Conservation (phyloP, 2,797 vertebrate genomes). For the Scolopax bukidnonensis region DNA sequence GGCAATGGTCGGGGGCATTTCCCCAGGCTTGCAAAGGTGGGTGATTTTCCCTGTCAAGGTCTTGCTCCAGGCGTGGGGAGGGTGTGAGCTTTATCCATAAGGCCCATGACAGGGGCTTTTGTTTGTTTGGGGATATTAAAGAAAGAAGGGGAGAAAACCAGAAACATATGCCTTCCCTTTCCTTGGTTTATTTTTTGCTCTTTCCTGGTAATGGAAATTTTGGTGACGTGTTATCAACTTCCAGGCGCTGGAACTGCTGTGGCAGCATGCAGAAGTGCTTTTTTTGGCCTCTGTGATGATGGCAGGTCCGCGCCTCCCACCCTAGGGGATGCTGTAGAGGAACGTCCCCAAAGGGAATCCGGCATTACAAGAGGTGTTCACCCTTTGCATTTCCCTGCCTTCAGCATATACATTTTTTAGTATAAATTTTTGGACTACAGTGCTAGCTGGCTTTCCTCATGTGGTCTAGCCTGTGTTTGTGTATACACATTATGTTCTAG, state of each 20-base stretch:
- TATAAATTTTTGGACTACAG: neutral
- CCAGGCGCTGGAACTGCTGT: neutral
- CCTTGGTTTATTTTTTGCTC: neutral
- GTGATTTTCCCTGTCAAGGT: neutral
- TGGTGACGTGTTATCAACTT: neutral
- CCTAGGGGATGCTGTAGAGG: neutral
- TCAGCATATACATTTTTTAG: neutral
- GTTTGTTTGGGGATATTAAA: neutral
- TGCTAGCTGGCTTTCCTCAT: neutral
- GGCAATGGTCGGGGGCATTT: neutral
- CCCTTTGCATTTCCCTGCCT: constrained; percentile 31
- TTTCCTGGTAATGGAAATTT: neutral
- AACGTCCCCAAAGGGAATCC: neutral
- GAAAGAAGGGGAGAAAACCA: neutral
- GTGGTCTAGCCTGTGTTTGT: neutral
- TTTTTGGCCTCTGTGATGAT: neutral
- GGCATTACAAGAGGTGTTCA: neutral
- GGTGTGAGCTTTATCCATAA: neutral
- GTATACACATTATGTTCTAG: neutral
- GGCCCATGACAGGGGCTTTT: neutral
- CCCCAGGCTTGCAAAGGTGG: neutral
- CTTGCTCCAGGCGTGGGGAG: neutral
- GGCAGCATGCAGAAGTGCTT: neutral
- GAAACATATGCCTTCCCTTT: neutral
- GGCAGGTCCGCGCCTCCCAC: neutral